Base-by-base conservation (phyloP, 2,888 invertebrate species). In the Anodontia alba region DNA sequence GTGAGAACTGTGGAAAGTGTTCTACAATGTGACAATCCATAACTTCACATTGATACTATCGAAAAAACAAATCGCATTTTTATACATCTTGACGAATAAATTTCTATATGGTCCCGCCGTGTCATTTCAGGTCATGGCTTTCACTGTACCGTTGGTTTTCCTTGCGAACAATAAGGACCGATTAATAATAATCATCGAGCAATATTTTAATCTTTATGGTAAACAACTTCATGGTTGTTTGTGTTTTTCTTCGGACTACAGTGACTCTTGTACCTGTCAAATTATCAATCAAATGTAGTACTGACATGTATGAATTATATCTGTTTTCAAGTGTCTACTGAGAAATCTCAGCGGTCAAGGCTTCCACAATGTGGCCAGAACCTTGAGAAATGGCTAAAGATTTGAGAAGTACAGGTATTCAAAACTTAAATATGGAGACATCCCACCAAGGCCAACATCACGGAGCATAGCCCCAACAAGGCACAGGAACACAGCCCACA, bases 51-150 rank as follows among this genome's bases (percentile, higher is more conserved):
- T 33, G 62, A 62, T 62, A 33, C 62, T 62, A 62, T 62, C 62
- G 62, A 62, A 62, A 62, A 62, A 62, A 62, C 62, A 62, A 62
- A 62, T 62, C 62, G 33, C 62, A 62, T 33, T 62, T 62, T 62
- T 62, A 62, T 62, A 62, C 62, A 62, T 29, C 33, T n/a, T 62
- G 17, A 1, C 31, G 62, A 31, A 62, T 33, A 26, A 33, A 29
- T 57, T 62, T 62, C 29, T 62, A 62, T 62, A 33, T 33, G 23
- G 62, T 62, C 62, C 62, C 33, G 62, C 20, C 62, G 62, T 62
- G 62, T 33, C 62, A 62, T 33, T 62, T 62, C 62, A 20, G 62
- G 62, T 62, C 62, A 62, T 12, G 29, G 31, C 62, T 62, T 62
- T 62, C 62, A 62, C 62, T 20, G 62, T 62, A 62, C 62, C 62